Evolutionary conservation across 1,140 invertebrate genomes (phyloP).

Genomic region (Diuraphis noxia): DNA sequence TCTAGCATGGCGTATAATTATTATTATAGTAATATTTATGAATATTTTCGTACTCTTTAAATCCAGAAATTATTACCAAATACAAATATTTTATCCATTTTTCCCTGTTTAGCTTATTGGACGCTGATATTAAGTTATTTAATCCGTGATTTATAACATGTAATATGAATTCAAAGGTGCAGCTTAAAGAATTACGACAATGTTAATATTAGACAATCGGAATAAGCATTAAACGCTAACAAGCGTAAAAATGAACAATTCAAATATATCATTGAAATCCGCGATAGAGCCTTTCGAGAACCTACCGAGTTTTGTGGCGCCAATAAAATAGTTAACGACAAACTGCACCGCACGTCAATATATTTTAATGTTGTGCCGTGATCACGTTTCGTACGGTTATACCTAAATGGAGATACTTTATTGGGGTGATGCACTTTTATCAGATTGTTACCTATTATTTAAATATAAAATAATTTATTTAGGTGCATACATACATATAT

Average conservation of each 20-base stretch:
- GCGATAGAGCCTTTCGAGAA: neutral
- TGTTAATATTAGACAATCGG: neutral
- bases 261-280: neutral
- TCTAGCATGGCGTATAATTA: neutral
- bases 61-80: neutral
- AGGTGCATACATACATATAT: neutral
- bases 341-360: neutral
- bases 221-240: too few relatives aligned
- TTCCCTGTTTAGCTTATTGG: neutral
- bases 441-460: too few relatives aligned
- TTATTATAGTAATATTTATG: neutral
- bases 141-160: neutral
- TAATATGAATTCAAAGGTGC: neutral
- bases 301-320: neutral
- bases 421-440: neutral
- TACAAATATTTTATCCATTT: neutral
- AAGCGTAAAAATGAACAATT: too few relatives aligned
- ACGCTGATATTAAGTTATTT: neutral
- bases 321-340: neutral
- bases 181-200: neutral
- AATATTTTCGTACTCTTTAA: neutral
- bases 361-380: neutral
- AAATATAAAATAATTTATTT: slow-evolving; percentile 6
- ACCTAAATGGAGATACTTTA: neutral
- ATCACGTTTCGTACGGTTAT: neutral